phyloP scores from a whole-genome alignment of 2,113 vertebrate genomes.

The Oncorhynchus gorbuscha region DNA sequence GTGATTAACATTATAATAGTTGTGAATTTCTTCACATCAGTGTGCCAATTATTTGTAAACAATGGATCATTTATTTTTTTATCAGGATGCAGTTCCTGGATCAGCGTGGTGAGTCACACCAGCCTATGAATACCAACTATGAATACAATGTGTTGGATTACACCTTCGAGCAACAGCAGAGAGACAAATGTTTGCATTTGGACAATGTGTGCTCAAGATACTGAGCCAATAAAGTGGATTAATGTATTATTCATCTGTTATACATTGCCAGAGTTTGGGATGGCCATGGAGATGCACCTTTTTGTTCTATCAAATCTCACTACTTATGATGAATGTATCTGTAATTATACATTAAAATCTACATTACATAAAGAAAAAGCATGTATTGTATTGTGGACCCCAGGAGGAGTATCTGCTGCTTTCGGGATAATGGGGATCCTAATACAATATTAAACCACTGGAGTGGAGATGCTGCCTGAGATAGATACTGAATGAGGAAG shows the following conservation, averaged over 20 bases:
- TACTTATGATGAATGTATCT: neutral
- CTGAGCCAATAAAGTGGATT: slow-evolving; percentile 14
- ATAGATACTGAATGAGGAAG: too few relatives aligned
- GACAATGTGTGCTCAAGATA: slow-evolving; percentile 34
- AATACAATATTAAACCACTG: too few relatives aligned
- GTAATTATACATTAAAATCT: neutral
- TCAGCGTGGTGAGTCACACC: slow-evolving; percentile 43
- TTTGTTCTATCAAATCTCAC: neutral
- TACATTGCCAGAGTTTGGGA: neutral
- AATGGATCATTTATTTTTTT: too few relatives aligned
- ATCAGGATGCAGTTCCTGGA: too few relatives aligned
- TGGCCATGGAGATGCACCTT: slow-evolving; percentile 19
- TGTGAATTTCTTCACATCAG: too few relatives aligned
- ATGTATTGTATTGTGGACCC: too few relatives aligned
- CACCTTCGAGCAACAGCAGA: slow-evolving; percentile 48
- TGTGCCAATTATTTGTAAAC: too few relatives aligned
- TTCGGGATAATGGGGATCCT: too few relatives aligned
- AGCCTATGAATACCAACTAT: slow-evolving; percentile 11
- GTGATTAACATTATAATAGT: too few relatives aligned
- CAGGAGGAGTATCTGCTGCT: too few relatives aligned
- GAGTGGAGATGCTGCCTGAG: too few relatives aligned
- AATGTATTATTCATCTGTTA: slow-evolving; percentile 12
- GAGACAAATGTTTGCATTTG: slow-evolving; percentile 34
- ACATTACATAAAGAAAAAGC: too few relatives aligned
- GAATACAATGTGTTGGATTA: slow-evolving; percentile 11